phyloP scores from a whole-genome alignment of 2,797 vertebrate species.

The Limnodromus scolopaceus region DNA sequence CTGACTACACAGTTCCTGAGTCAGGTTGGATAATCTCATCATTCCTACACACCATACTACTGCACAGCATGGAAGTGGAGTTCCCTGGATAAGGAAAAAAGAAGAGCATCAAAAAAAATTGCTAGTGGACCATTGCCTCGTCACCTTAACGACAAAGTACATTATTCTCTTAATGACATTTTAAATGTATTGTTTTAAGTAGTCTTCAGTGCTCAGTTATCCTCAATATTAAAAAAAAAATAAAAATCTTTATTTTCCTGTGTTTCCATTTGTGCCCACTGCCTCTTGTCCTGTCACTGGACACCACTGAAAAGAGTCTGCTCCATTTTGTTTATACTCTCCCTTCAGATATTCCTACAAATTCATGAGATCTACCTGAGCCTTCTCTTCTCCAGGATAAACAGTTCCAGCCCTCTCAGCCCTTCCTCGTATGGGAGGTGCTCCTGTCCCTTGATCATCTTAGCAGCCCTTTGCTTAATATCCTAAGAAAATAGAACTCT shows the following conservation, averaged over 20 bases:
- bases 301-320: not conserved
- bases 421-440: fast-evolving
- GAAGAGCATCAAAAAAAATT: not conserved
- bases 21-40: not conserved
- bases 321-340: not conserved
- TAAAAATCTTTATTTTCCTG: not conserved
- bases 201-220: not conserved
- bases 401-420: not conserved
- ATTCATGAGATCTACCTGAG: not conserved
- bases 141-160: fast-evolving
- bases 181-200: not conserved
- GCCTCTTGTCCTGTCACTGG: not conserved
- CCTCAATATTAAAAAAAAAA: not conserved
- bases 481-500: not conserved
- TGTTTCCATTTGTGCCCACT: not conserved
- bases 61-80: not conserved
- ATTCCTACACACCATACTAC: fast-evolving
- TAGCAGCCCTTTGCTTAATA: not conserved
- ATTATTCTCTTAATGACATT: not conserved
- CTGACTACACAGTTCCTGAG: not conserved
- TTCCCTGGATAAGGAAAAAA: not conserved
- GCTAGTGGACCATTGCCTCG: no score
- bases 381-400: not conserved
- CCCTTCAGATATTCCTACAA: not conserved
- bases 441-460: not conserved